Conservation (phyloP, 2,113 vertebrate genomes). For the Phaethornis superciliosus region DNA sequence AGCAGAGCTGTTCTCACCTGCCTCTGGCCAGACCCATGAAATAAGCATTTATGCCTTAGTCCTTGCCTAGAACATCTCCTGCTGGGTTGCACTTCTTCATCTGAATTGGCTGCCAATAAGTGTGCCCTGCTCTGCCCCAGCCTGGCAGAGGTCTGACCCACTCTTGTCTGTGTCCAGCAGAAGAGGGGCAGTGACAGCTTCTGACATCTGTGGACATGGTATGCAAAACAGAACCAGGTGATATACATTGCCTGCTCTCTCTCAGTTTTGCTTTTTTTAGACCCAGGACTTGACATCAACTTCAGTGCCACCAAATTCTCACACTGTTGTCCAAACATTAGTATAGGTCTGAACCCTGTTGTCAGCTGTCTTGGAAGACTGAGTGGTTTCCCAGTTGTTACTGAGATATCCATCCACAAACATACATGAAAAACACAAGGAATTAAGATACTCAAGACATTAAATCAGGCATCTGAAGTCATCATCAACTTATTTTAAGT, state of each 20-base stretch:
- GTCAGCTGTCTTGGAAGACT: background rate
- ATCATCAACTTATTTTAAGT: background rate
- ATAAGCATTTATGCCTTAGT: background rate
- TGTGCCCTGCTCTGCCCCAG: background rate
- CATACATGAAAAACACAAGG: background rate
- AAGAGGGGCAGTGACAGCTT: background rate
- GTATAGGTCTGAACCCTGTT: background rate
- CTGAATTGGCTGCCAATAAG: rapidly evolving
- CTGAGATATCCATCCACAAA: background rate
- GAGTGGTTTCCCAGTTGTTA: background rate
- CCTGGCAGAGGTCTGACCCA: background rate
- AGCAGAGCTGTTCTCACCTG: background rate
- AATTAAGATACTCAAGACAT: background rate
- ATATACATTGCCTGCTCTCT: background rate
- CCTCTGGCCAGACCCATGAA: background rate
- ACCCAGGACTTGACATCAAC: background rate
- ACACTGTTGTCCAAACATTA: background rate
- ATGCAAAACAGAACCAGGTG: background rate
- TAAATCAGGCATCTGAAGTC: background rate
- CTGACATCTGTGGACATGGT: background rate
- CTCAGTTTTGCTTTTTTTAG: background rate
- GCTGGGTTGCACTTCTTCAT: background rate
- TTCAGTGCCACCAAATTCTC: background rate
- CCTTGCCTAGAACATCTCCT: background rate
- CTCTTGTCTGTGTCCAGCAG: background rate